Percentiles rank a stretch among this genome's conserved stretches.
These are phyloP conservation scores for Drosophila cardini DNA, from an alignment of 1,140 invertebrate genomes.

Conservation along the genomic window DNA sequence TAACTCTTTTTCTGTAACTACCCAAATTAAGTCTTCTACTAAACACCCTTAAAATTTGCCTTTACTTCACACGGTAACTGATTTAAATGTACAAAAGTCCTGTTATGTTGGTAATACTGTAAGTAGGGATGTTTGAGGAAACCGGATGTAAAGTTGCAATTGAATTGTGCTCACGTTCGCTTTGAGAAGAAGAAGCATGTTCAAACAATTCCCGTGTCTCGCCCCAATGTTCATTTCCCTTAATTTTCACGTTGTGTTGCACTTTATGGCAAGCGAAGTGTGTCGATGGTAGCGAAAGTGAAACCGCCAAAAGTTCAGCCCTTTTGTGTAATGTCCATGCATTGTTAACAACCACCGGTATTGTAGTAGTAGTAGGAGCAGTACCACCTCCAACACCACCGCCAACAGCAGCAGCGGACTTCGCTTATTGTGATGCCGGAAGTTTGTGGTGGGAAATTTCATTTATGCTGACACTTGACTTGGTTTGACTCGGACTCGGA, in stretches of 20 bases:
- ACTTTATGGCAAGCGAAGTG: conserved; percentile 53
- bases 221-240: conserved; percentile 4
- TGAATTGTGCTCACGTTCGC: conserved; percentile 64
- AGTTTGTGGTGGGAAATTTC: conserved; percentile 82
- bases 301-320: conserved; percentile 68
- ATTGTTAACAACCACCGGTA: conserved; percentile 62
- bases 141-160: conserved; percentile 75
- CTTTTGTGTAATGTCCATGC: conserved; percentile 66
- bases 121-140: conserved; percentile 33
- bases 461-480: conserved; percentile 83
- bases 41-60: neutral
- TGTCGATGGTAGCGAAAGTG: conserved; percentile 58
- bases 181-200: conserved; percentile 32
- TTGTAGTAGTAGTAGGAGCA: neutral
- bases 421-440: conserved; percentile 57
- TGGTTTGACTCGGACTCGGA: conserved; percentile 37
- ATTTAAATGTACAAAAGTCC: neutral
- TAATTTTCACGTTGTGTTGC: conserved; percentile 49
- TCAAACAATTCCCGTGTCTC: conserved; percentile 53
- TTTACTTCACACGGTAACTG: neutral
- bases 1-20: no score
- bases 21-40: no score
- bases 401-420: neutral
- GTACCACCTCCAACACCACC: neutral
- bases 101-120: neutral